Percentiles rank a stretch among this genome's conserved stretches.
These are phyloP conservation scores for Forbesichthys papilliferus DNA, from an alignment of 2,113 vertebrate species.

Conservation along the genomic window DNA sequence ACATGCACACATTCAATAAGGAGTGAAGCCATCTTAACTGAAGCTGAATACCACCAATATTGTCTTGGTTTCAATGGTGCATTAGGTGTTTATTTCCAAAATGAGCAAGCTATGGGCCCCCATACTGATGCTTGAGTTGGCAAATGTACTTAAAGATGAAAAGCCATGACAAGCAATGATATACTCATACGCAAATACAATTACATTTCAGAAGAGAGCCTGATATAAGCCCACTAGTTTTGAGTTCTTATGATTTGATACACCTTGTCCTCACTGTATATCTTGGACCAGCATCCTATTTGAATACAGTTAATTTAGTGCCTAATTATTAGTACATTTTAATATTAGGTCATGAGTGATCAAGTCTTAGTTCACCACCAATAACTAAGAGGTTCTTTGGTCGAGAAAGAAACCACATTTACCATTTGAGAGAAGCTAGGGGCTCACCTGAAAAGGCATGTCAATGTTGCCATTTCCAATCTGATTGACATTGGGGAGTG, in stretches of 20 bases:
- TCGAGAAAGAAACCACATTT: conserved; percentile 57
- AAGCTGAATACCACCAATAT: conserved; percentile 28
- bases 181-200: conserved; percentile 60
- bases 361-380: conserved; percentile 39
- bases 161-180: conserved; percentile 78
- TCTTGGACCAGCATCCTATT: conserved; percentile 28
- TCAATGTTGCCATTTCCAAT: conserved; percentile 95
- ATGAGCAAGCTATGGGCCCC: conserved; percentile 72
- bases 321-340: neutral
- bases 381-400: conserved; percentile 41
- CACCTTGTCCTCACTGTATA: conserved; percentile 23
- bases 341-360: conserved; percentile 39
- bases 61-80: conserved; percentile 58
- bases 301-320: conserved; percentile 31
- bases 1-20: conserved; percentile 72
- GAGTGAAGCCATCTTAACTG: conserved; percentile 11
- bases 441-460: conserved; percentile 97
- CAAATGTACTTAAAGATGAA: conserved; percentile 76
- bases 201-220: conserved; percentile 29
- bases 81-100: conserved; percentile 66
- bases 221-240: conserved; percentile 11
- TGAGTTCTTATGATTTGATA: conserved; percentile 30
- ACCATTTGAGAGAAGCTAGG: conserved; percentile 70
- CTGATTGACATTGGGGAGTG: conserved; percentile 98
- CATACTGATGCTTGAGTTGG: conserved; percentile 68